Conservation (phyloP, 1,140 invertebrate species). For the Parasteatoda tepidariorum region DNA sequence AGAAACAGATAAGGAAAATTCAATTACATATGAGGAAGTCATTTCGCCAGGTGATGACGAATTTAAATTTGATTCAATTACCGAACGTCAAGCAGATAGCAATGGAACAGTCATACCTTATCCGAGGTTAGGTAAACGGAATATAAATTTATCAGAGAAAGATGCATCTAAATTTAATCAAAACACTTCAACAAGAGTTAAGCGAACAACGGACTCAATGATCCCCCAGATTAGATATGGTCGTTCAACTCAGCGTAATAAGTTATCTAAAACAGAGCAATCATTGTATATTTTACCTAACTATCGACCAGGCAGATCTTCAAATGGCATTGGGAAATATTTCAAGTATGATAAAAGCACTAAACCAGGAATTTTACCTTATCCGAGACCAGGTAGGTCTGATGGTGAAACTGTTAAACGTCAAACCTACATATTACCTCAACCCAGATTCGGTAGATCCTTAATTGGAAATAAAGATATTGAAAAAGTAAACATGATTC, state of each 20-base stretch:
- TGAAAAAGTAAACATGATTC: too few relatives aligned
- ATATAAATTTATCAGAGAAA: not conserved
- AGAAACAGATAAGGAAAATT: not conserved
- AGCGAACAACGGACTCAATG: not conserved
- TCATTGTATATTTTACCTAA: conserved; percentile 25
- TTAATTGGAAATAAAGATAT: not conserved
- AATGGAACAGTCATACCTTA: conserved; percentile 21
- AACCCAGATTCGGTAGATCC: not conserved
- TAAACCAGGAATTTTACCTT: not conserved
- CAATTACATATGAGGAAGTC: not conserved
- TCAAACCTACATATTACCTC: not conserved
- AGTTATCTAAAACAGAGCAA: not conserved
- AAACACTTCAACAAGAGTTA: not conserved
- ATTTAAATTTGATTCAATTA: not conserved
- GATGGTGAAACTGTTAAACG: not conserved
- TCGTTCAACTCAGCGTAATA: not conserved
- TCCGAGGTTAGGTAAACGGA: not conserved
- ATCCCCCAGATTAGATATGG: conserved; percentile 44
- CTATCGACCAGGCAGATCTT: conserved; percentile 28
- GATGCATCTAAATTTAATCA: not conserved
- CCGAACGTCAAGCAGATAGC: not conserved
- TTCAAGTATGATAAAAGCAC: not conserved
- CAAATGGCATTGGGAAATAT: not conserved
- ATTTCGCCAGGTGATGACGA: not conserved
- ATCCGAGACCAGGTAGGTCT: conserved; percentile 8